Conservation (phyloP, 2,888 invertebrate species). For the Hipparchia sbordonii region DNA sequence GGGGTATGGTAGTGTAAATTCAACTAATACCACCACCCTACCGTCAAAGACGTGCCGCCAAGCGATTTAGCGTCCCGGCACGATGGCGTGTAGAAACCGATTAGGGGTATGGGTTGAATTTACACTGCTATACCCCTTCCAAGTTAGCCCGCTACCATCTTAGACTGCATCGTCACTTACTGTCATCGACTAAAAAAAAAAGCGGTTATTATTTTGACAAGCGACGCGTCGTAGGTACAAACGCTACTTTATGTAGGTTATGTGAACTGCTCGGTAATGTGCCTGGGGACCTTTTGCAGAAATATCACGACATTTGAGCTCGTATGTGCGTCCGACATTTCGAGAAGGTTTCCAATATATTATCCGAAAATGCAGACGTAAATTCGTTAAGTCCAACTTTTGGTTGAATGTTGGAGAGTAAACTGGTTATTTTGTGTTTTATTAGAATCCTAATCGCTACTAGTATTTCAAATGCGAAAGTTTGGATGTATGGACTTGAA, state of each 20-base stretch:
- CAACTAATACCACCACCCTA: no score
- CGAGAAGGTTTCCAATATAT: slow-evolving; percentile 46
- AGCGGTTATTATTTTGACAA: neutral
- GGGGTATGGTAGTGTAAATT: no score
- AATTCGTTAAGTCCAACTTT: slow-evolving; percentile 13
- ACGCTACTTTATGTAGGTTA: slow-evolving; percentile 39
- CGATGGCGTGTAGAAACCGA: no score
- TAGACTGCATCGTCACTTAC: no score
- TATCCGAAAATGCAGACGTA: slow-evolving; percentile 30
- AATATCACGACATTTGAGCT: slow-evolving; percentile 49
- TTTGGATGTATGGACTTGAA: no score
- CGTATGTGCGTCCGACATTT: slow-evolving; percentile 49
- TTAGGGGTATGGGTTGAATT: no score
- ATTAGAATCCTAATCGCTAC: neutral
- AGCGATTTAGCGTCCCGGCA: no score
- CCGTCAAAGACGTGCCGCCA: no score
- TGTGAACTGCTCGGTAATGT: slow-evolving; percentile 8
- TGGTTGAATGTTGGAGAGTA: neutral
- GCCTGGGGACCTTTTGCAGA: slow-evolving; percentile 41
- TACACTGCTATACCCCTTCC: no score
- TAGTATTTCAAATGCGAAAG: no score
- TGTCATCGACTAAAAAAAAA: no score
- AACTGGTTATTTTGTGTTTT: neutral
- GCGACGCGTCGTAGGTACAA: slow-evolving; percentile 10
- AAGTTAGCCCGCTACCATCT: no score